A percentile compares a stretch with the other conserved stretches of the same genome.
Evolutionary conservation across 2,888 invertebrate genomes (phyloP).

Genomic region (Rosalia funebris): DNA sequence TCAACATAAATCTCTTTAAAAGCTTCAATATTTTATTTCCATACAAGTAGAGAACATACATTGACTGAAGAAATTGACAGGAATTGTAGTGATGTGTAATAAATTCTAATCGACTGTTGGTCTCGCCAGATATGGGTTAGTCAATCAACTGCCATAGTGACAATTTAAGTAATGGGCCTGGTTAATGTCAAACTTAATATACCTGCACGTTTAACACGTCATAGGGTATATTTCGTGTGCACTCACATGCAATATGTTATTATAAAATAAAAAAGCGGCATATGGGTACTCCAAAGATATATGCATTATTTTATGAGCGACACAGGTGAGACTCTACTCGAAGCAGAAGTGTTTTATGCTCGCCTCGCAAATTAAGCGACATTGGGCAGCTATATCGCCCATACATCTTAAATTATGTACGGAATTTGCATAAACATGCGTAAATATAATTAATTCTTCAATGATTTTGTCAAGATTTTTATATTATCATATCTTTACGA

Average conservation of each 20-base stretch:
- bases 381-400: conserved; percentile 39
- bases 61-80: too few relatives aligned
- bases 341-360: conserved; percentile 5
- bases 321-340: conserved; percentile 19
- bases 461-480: conserved; percentile 14
- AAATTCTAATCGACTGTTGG: conserved; percentile 2
- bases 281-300: conserved; percentile 11
- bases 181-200: conserved; percentile 19
- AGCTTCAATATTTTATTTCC: too few relatives aligned
- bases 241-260: conserved; percentile 10
- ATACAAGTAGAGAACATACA: too few relatives aligned
- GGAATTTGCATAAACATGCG: conserved; percentile 26
- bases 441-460: conserved; percentile 24
- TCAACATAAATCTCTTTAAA: too few relatives aligned
- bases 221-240: conserved; percentile 5
- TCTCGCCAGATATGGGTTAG: conserved; percentile 16
- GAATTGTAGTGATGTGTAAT: conserved; percentile 5
- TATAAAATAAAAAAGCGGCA: conserved; percentile 15
- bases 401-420: conserved; percentile 34
- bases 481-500: conserved; percentile 1
- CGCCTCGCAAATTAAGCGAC: conserved; percentile 37
- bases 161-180: conserved; percentile 2
- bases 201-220: conserved; percentile 12
- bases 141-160: conserved; percentile 13
- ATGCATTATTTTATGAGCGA: conserved; percentile 1